Percentiles rank a stretch among this genome's conserved stretches.
These are phyloP conservation scores for Antrozous pallidus DNA, from an alignment of 2,797 vertebrate genomes.

Conservation along the genomic window DNA sequence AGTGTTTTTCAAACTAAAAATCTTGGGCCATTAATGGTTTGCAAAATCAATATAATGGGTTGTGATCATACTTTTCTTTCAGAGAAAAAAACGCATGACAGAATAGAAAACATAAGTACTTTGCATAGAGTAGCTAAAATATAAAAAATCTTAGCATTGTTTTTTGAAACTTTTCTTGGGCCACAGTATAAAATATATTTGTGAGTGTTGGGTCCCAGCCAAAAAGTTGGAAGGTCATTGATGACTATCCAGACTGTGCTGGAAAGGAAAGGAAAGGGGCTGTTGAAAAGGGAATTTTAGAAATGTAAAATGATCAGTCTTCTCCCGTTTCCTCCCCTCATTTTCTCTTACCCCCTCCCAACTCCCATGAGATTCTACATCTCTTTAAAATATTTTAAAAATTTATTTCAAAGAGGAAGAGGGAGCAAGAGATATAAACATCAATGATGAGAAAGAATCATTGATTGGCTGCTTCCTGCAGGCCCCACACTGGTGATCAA, in stretches of 20 bases:
- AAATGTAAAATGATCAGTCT: not conserved
- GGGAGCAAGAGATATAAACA: too few species aligned
- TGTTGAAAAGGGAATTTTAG: not conserved
- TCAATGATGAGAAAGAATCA: too few species aligned
- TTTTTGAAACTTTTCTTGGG: not conserved
- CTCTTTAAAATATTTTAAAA: not conserved
- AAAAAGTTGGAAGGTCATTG: not conserved
- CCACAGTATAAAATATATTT: not conserved
- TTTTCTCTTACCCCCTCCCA: not conserved
- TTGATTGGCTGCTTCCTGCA: too few species aligned
- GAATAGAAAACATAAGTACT: not conserved
- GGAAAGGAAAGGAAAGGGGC: not conserved
- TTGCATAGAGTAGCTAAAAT: not conserved
- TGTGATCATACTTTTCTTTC: not conserved
- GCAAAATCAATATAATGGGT: not conserved
- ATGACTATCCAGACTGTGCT: not conserved
- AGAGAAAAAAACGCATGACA: not conserved
- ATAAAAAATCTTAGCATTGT: not conserved
- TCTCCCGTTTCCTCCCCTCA: not conserved
- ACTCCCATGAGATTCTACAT: not conserved
- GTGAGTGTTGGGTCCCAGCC: not conserved
- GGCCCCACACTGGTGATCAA: too few species aligned
- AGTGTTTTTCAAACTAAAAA: constrained; percentile 2
- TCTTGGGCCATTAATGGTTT: not conserved
- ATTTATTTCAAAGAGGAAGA: too few species aligned